A percentile compares a stretch with the other conserved stretches of the same genome.
These are phyloP conservation scores for Motacilla alba DNA, from an alignment of 2,113 vertebrate genomes.

Conservation along the genomic window DNA sequence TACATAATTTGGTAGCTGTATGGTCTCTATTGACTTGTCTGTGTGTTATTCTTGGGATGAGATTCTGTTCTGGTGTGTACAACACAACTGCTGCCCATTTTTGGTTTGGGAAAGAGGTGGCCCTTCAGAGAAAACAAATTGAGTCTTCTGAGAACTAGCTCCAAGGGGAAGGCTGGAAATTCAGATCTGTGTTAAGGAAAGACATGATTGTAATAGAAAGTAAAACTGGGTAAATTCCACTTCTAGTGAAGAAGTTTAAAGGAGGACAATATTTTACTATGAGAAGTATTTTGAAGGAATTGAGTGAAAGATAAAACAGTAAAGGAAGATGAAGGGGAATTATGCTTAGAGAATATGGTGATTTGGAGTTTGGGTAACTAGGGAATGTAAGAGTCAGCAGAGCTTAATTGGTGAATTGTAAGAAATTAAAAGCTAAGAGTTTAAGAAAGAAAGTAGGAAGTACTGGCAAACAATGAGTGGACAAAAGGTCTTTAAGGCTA, in stretches of 20 bases:
- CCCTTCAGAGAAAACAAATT: background rate
- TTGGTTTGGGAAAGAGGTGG: background rate
- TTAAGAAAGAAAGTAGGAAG: background rate
- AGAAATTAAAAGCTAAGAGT: background rate
- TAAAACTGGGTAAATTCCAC: background rate
- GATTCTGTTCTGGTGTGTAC: background rate
- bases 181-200: background rate
- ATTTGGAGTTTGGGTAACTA: background rate
- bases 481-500: background rate
- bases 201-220: background rate
- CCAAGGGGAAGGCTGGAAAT: background rate
- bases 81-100: background rate
- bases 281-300: background rate
- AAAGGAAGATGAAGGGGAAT: background rate
- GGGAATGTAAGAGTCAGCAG: background rate
- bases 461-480: background rate
- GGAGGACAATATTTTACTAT: background rate
- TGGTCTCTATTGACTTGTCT: background rate
- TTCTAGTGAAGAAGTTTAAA: background rate
- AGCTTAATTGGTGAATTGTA: background rate
- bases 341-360: background rate
- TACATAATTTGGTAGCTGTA: background rate
- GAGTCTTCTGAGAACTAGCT: background rate
- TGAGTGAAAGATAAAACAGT: background rate
- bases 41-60: background rate